Percentiles rank a stretch among this genome's conserved stretches.
These are phyloP conservation scores for Danio albolineatus DNA, from an alignment of 2,797 vertebrate genomes.

Conservation along the genomic window DNA sequence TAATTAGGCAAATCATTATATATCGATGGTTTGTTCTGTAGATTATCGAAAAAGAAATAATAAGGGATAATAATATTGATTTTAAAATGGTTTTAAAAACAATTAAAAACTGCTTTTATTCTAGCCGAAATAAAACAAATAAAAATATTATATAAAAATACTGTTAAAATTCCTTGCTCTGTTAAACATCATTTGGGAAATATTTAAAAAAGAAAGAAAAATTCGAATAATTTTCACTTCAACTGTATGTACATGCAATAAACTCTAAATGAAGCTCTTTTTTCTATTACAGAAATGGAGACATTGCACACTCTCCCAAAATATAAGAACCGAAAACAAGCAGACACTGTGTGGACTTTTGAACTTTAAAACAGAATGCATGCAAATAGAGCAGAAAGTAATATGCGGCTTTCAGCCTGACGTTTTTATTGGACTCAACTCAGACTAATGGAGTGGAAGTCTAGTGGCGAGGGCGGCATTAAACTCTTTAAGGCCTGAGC, in stretches of 20 bases:
- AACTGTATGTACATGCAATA: neutral
- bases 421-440: constrained; percentile 44
- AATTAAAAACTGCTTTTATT: no score
- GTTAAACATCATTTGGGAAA: no score
- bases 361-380: neutral
- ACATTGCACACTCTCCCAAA: neutral
- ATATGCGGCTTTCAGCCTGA: constrained; percentile 11
- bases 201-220: no score
- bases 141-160: no score
- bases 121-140: no score
- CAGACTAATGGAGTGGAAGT: constrained; percentile 69
- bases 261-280: neutral
- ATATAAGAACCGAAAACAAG: neutral
- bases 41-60: no score
- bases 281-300: constrained; percentile 13
- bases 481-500: constrained; percentile 59
- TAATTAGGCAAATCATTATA: no score
- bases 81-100: no score
- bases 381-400: constrained; percentile 19
- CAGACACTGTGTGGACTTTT: neutral
- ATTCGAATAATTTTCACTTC: no score
- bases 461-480: constrained; percentile 40
- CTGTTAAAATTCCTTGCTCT: no score
- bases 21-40: no score
- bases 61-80: no score